Percentiles rank a stretch among this genome's conserved stretches.
Conservation (phyloP, 2,888 invertebrate genomes). For the Heliothis peltigera region DNA sequence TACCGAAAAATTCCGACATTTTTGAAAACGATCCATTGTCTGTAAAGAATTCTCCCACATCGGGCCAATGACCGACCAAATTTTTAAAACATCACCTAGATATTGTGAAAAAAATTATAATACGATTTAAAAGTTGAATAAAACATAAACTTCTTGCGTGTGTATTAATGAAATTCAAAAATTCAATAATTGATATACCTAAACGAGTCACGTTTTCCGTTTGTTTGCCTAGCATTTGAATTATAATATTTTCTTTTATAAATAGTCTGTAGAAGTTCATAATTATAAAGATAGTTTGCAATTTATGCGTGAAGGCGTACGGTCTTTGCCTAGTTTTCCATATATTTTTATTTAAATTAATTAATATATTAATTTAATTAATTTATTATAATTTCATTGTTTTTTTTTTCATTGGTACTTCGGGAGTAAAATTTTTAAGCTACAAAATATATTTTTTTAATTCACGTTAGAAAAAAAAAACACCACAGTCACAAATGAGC, state of each 20-base stretch:
- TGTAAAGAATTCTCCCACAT: conserved; percentile 51
- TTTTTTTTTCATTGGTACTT: no score
- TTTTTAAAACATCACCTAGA: conserved; percentile 84
- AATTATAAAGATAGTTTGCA: neutral
- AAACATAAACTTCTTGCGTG: conserved; percentile 77
- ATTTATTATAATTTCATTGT: no score
- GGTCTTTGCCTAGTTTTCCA: neutral
- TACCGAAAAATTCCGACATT: conserved; percentile 58
- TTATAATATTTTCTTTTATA: conserved; percentile 1
- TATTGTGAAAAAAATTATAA: conserved; percentile 79
- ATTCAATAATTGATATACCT: conserved; percentile 46
- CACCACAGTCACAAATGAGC: conserved; percentile 21
- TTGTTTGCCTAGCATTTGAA: conserved; percentile 39
- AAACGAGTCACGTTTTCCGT: conserved; percentile 34
- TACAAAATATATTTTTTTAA: neutral
- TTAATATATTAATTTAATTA: no score
- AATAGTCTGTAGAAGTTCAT: neutral
- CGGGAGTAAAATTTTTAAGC: no score
- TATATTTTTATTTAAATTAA: no score
- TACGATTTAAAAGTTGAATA: conserved; percentile 77
- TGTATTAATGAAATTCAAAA: conserved; percentile 61
- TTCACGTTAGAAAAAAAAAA: no score
- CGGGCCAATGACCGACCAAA: conserved; percentile 85
- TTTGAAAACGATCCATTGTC: conserved; percentile 69
- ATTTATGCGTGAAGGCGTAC: neutral